These are phyloP conservation scores for Dendrolimus houi DNA, from an alignment of 2,888 invertebrate genomes.

Conservation along the genomic window DNA sequence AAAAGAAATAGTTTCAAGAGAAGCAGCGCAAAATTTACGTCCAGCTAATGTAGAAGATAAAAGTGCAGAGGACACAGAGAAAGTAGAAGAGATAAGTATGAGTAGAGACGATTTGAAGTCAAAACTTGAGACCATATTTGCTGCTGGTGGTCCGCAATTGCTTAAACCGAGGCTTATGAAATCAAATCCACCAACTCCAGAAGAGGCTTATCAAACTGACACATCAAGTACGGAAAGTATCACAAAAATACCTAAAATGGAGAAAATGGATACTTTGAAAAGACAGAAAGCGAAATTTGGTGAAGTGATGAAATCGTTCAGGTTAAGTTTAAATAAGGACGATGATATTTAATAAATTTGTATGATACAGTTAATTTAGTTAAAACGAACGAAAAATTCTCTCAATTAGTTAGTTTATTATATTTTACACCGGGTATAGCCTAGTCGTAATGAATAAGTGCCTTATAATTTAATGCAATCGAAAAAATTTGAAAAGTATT, in stretches of 20 bases:
- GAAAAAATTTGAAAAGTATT: too few relatives aligned
- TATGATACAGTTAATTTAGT: too few relatives aligned
- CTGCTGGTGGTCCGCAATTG: conserved; percentile 45
- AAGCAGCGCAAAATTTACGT: conserved; percentile 35
- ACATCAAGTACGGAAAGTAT: conserved; percentile 50
- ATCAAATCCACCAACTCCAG: conserved; percentile 54
- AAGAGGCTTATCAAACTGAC: conserved; percentile 49
- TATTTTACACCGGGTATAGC: not conserved
- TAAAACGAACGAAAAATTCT: too few relatives aligned
- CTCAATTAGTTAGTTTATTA: too few relatives aligned
- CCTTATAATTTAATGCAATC: not conserved
- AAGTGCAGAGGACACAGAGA: conserved; percentile 21
- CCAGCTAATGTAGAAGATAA: conserved; percentile 31
- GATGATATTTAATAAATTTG: conserved; percentile 36
- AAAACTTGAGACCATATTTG: conserved; percentile 59
- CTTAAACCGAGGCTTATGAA: conserved; percentile 50
- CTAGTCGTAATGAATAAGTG: not conserved
- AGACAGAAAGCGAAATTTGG: conserved; percentile 60
- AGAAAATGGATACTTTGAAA: conserved; percentile 64
- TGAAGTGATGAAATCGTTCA: conserved; percentile 60
- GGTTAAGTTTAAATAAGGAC: conserved; percentile 52
- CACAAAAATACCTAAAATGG: conserved; percentile 48
- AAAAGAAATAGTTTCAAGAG: conserved; percentile 46
- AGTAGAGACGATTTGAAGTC: conserved; percentile 56
- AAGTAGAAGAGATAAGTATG: conserved; percentile 38